Base-by-base conservation (phyloP, 2,113 vertebrate species). In the Motacilla alba region DNA sequence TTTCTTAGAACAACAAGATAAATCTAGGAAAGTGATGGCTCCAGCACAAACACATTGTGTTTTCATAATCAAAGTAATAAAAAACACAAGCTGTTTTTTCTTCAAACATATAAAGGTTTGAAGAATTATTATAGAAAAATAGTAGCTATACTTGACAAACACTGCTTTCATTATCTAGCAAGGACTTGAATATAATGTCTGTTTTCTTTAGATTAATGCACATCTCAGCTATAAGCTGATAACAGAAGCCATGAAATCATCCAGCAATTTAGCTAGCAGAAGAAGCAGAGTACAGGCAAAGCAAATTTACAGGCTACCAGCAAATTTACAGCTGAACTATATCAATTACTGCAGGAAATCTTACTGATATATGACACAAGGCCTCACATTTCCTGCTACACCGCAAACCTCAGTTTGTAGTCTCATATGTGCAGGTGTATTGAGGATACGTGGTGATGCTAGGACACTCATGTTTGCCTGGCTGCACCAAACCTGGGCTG, bases 401-500 rank as follows among this genome's bases (percentile, higher is more conserved):
- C 4, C 46, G 76, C 33, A 31, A 22, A 18, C 14, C 15, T 31
- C 58, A 47, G 15, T 41, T 37, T 69, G 35, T 37, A 43, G 19
- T 60, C 3, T 19, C 33, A 24, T 2, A 0, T 0, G 0, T 12
- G 33, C 15, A 8, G 10, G 21, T 0, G 0, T 11, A 10, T 7
- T 66, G 20, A 18, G 27, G 13, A 26, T 23, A 13, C 3, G 1
- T 59, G 27, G 17, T 49, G 33, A 23, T 31, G 55, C 14, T 41
- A 16, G 60, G 24, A 41, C 59, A 19, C 41, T 67, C 2, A 1
- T 13, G 23, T 63, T 88, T 88, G 14, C 39, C 46, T 44, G 21
- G 21, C 55, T 89, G 35, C 49, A 26, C 19, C 56, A 15, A 80
- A 68, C 23, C n/a, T 47, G 30, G 9, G 15, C 18, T 56, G 6